Percentiles rank a stretch among this genome's conserved stretches.
phyloP scores from a whole-genome alignment of 2,113 vertebrate genomes.

The Thalassoma bifasciatum region DNA sequence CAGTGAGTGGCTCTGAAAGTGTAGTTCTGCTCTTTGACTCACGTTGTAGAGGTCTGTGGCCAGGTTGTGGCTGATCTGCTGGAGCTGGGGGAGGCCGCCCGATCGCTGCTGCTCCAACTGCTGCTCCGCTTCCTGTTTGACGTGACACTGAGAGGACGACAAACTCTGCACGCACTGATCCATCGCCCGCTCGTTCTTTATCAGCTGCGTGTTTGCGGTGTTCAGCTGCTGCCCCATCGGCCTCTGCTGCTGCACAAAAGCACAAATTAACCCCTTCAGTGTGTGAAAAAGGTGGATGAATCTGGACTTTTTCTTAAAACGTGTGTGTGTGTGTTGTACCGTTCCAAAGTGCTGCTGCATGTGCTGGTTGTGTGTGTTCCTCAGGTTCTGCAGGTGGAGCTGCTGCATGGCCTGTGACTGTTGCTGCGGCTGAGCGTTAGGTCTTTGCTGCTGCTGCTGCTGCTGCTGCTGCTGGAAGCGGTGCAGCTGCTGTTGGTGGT shows the following conservation, averaged over 20 bases:
- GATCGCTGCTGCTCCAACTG: slow-evolving; percentile 43
- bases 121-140: slow-evolving; percentile 63
- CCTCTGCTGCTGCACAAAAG: slow-evolving; percentile 49
- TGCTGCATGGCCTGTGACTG: slow-evolving; percentile 59
- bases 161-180: slow-evolving; percentile 61
- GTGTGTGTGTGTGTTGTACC: too few species aligned
- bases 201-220: neutral
- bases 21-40: slow-evolving; percentile 48
- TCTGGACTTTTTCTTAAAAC: too few species aligned
- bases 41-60: slow-evolving; percentile 80
- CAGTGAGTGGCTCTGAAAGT: neutral
- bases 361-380: slow-evolving; percentile 74
- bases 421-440: slow-evolving; percentile 11
- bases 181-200: slow-evolving; percentile 50
- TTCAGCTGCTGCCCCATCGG: slow-evolving; percentile 25
- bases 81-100: slow-evolving; percentile 65
- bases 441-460: slow-evolving; percentile 31
- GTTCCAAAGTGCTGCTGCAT: slow-evolving; percentile 61
- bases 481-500: slow-evolving; percentile 66
- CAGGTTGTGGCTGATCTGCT: slow-evolving; percentile 77
- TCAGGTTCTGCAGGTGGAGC: slow-evolving; percentile 77
- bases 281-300: neutral
- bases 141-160: slow-evolving; percentile 44
- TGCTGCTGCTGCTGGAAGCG: slow-evolving; percentile 61
- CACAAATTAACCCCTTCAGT: too few species aligned